Conservation (phyloP, 2,113 vertebrate genomes). For the Mormoops blainvillei region DNA sequence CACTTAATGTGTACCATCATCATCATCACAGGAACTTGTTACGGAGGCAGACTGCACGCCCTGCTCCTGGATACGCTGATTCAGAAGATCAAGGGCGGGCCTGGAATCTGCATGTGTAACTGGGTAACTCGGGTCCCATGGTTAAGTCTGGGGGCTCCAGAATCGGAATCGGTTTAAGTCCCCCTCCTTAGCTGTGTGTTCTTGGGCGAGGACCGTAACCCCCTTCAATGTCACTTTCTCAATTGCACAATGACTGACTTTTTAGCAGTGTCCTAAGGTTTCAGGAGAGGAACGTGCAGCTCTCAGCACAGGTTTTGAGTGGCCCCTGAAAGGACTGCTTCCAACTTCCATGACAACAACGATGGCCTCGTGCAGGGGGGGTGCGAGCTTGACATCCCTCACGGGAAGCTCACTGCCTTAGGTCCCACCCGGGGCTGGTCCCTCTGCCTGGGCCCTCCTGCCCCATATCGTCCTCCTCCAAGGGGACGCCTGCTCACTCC, state of each 20-base stretch:
- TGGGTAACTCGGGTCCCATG: background rate
- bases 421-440: background rate
- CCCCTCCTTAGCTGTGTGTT: background rate
- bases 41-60: background rate
- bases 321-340: background rate
- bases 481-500: background rate
- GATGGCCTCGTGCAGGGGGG: background rate
- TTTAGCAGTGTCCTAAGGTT: background rate
- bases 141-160: background rate
- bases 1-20: background rate
- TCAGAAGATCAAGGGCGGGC: background rate
- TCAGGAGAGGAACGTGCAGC: background rate
- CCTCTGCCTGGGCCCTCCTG: background rate
- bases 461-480: background rate
- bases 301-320: background rate
- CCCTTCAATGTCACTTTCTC: background rate
- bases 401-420: background rate
- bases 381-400: background rate
- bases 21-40: background rate
- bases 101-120: background rate
- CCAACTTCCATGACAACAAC: background rate
- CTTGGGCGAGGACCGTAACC: background rate
- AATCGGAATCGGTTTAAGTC: background rate
- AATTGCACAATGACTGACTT: background rate
- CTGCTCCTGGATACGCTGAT: background rate